A percentile compares a stretch with the other conserved stretches of the same genome.
phyloP scores from a whole-genome alignment of 2,113 vertebrate genomes.

The Ia io region DNA sequence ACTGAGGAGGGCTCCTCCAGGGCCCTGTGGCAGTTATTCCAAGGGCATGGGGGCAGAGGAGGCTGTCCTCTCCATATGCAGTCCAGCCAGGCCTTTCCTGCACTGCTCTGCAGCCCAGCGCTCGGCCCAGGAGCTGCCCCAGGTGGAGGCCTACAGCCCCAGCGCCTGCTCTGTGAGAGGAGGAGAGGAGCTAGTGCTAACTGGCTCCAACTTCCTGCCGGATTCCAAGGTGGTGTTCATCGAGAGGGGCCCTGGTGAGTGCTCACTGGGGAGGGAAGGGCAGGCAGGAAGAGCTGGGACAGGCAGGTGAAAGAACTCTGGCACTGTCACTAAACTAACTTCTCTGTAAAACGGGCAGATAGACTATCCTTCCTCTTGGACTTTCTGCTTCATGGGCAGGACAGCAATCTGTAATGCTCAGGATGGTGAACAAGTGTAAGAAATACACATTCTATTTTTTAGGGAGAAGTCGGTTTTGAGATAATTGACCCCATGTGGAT shows the following conservation, averaged over 20 bases:
- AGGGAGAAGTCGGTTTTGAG: constrained; percentile 18
- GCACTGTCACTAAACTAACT: not conserved
- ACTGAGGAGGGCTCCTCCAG: not conserved
- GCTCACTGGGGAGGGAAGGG: not conserved
- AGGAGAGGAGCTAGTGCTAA: constrained; percentile 89
- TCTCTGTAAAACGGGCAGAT: not conserved
- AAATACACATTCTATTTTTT: not conserved
- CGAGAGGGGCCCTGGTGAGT: constrained; percentile 90
- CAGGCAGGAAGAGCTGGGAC: not conserved
- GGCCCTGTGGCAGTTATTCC: not conserved
- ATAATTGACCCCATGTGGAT: not conserved
- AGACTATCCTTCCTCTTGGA: not conserved
- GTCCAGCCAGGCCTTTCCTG: constrained; percentile 26
- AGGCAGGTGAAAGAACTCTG: not conserved
- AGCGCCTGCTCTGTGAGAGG: constrained; percentile 90
- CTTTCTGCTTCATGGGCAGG: not conserved
- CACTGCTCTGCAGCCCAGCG: constrained; percentile 87
- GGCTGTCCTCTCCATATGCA: not conserved
- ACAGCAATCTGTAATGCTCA: not conserved
- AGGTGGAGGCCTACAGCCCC: constrained; percentile 90
- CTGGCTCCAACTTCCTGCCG: constrained; percentile 90
- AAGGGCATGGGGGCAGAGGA: not conserved
- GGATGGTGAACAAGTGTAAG: not conserved
- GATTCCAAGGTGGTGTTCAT: constrained; percentile 93
- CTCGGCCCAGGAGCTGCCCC: constrained; percentile 93